phyloP scores from a whole-genome alignment of 2,113 vertebrate species.

The Leptosomus discolor region DNA sequence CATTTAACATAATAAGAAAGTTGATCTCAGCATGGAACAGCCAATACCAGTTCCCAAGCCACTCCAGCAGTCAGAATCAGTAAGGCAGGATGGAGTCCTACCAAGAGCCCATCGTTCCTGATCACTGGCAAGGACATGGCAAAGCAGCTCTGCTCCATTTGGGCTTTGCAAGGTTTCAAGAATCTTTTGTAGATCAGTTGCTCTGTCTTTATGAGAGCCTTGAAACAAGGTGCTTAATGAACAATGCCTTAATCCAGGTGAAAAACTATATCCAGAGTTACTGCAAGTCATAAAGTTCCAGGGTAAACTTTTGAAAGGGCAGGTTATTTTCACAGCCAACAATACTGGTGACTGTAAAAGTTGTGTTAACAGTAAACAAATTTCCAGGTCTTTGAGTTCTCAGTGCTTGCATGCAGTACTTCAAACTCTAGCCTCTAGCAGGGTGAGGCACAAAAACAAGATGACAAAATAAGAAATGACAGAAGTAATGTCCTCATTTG shows the following conservation, averaged over 20 bases:
- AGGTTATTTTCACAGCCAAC: background rate
- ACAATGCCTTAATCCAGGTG: no score
- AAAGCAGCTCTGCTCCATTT: background rate
- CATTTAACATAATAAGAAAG: background rate
- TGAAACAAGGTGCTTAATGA: background rate
- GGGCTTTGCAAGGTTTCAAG: background rate
- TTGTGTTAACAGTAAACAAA: background rate
- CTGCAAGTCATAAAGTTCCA: background rate
- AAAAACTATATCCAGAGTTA: background rate
- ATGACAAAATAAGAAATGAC: background rate
- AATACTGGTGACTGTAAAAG: background rate
- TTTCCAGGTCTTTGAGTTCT: background rate
- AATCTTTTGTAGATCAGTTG: background rate
- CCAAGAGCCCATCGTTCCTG: rapidly evolving
- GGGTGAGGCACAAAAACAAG: background rate
- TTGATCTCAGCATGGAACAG: background rate
- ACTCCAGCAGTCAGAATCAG: background rate
- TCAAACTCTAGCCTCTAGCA: background rate
- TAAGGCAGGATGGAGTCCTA: background rate
- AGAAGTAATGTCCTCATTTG: background rate
- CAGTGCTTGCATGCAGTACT: background rate
- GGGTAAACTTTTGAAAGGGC: background rate
- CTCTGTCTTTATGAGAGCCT: background rate
- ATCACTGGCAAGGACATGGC: background rate
- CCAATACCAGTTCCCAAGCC: background rate